Evolutionary conservation across 2,113 vertebrate species (phyloP).

Genomic region (Ploceus nigricollis): DNA sequence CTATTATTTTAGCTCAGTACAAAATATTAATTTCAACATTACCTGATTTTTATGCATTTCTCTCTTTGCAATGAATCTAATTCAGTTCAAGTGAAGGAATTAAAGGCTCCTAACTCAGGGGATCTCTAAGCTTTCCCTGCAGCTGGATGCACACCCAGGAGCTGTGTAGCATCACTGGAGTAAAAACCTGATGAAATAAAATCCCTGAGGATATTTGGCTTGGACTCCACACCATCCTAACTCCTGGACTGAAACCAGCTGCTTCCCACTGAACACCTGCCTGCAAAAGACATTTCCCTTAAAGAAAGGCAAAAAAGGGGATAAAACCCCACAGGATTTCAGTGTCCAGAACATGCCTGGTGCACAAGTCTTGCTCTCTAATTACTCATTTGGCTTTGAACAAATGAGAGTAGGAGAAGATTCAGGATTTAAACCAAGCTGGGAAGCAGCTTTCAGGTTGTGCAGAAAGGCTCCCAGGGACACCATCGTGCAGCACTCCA

Average conservation of each 20-base stretch:
- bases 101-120: background rate
- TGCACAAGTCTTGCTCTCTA: background rate
- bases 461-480: background rate
- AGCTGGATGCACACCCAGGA: background rate
- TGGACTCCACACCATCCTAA: background rate
- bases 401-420: background rate
- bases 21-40: background rate
- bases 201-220: background rate
- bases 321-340: background rate
- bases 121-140: background rate
- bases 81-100: background rate
- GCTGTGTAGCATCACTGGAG: rapidly evolving
- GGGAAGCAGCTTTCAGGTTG: background rate
- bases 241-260: background rate
- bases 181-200: background rate
- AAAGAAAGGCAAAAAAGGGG: background rate
- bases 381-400: background rate
- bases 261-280: background rate
- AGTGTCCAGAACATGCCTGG: background rate
- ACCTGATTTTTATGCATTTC: background rate
- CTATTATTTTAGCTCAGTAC: background rate
- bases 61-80: background rate
- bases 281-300: background rate
- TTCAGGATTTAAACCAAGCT: background rate
- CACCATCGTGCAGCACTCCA: background rate